Evolutionary conservation across 2,113 vertebrate species (phyloP), one percentile per base, ranked within the genome.

Genomic region (Melanotaenia duboulayi): DNA sequence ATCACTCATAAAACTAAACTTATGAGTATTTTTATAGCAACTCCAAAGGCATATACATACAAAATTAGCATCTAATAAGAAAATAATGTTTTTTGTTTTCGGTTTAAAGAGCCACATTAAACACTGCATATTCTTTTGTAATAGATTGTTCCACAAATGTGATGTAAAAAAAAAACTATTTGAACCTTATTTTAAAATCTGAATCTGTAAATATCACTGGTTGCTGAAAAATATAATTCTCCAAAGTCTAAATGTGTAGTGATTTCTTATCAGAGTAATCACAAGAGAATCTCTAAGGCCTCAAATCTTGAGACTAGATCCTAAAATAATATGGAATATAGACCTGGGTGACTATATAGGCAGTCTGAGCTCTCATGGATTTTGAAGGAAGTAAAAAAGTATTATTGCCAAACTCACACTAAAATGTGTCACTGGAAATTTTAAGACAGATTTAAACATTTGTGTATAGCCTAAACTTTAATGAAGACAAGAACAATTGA

Each of bases 331-430:
- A 49, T 25, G 14, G 5, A 54, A 9, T 28, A 28, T 49, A 24
- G 39, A 60, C 58, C 39, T 64, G 9, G 24, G 8, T 73, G 35
- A 71, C 23, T 60, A 12, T n/a, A 13, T 3, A 50, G 65, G 65
- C 61, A 82, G 75, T 55, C 39, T 62, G 50, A 82, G 74, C 66
- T 81, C 46, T 71, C 14, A 52, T 58, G 32, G 79, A 65, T 65
- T 49, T 24, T 68, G 49, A 52, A n/a, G 39, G 74, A 20, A 20
- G 19, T 17, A 69, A 44, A 20, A 25, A 59, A 70, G 25, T 35
- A 39, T 25, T 20, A 19, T 2, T 19, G 42, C 42, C 16, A 19
- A 44, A 35, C 35, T 56, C 4, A 2, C 17, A 12, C 16, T 16
- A 42, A 58, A n/a, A 63, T 55, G 4, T 65, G 13, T 64, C 52